These are phyloP conservation scores for Cossypha caffra DNA, from an alignment of 2,797 vertebrate genomes.

Conservation along the genomic window DNA sequence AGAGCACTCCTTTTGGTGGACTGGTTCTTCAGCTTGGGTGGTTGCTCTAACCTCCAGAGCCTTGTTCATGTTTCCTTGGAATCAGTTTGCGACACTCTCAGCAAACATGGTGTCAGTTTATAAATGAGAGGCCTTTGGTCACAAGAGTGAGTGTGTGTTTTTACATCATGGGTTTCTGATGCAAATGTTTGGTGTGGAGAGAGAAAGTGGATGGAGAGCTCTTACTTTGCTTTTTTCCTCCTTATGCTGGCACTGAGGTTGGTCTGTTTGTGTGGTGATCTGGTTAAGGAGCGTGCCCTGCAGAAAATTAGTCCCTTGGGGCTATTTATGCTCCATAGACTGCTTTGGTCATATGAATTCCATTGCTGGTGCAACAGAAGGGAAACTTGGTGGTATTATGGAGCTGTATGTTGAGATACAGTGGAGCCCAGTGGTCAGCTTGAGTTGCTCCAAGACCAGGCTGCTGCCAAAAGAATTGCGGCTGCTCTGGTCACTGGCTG, in stretches of 20 bases:
- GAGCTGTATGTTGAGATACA: not conserved
- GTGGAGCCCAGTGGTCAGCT: not conserved
- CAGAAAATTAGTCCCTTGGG: not conserved
- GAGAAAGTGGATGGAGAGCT: not conserved
- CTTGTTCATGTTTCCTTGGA: not conserved
- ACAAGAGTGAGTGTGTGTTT: not conserved
- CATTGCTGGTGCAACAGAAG: not conserved
- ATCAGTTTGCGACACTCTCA: not conserved
- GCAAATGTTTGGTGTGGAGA: not conserved
- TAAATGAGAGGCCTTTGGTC: not conserved
- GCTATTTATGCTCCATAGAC: not conserved
- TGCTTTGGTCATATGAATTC: not conserved
- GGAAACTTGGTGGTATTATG: not conserved
- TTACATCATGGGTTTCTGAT: not conserved
- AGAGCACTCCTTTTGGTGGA: not conserved
- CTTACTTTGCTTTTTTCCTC: not conserved
- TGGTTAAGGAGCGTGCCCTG: not conserved
- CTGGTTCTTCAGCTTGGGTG: not conserved
- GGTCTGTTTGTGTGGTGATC: not conserved
- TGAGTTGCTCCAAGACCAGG: not conserved
- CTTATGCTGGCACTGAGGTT: not conserved
- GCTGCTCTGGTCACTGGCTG: not conserved
- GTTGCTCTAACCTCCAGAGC: not conserved
- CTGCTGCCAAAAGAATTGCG: not conserved
- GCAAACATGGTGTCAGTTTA: not conserved